phyloP scores from a whole-genome alignment of 2,888 invertebrate species.

The Scelioninae gen. 1 region DNA sequence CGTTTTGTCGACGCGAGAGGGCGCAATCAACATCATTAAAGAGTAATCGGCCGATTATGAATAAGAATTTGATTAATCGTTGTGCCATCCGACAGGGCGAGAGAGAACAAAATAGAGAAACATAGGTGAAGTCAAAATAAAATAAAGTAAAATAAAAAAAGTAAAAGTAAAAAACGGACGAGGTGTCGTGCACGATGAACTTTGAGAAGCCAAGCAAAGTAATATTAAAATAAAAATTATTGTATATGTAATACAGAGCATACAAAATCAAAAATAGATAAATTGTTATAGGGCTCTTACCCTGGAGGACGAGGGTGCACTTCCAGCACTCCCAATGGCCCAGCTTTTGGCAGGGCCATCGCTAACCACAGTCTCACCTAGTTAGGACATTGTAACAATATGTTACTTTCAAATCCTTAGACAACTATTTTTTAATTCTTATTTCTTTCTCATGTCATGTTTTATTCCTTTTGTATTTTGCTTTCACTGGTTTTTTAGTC shows the following conservation, averaged over 20 bases:
- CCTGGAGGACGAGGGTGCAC: constrained; percentile 86
- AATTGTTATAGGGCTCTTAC: constrained; percentile 86
- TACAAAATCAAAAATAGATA: constrained; percentile 82
- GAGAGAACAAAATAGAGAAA: too few relatives aligned
- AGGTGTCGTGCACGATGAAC: constrained; percentile 81
- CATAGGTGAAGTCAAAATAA: constrained; percentile 14
- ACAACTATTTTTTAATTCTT: constrained; percentile 59
- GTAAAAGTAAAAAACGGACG: constrained; percentile 58
- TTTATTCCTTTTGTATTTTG: not conserved
- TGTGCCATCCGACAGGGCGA: constrained; percentile 13
- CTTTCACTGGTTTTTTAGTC: constrained; percentile 3
- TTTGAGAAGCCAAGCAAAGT: constrained; percentile 82
- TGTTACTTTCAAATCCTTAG: constrained; percentile 82
- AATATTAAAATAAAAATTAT: constrained; percentile 76
- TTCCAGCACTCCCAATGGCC: constrained; percentile 85
- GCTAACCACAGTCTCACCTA: constrained; percentile 85
- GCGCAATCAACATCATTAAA: constrained; percentile 7
- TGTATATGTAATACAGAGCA: constrained; percentile 77
- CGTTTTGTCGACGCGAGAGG: constrained; percentile 22
- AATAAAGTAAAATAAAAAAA: constrained; percentile 30
- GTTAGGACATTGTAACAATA: constrained; percentile 84
- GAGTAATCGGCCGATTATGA: constrained; percentile 22
- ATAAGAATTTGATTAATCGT: constrained; percentile 17
- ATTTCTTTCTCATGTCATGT: constrained; percentile 17
- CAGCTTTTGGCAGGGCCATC: constrained; percentile 85